Evolutionary conservation across 2,113 vertebrate genomes (phyloP).

Genomic region (Pavo muticus): DNA sequence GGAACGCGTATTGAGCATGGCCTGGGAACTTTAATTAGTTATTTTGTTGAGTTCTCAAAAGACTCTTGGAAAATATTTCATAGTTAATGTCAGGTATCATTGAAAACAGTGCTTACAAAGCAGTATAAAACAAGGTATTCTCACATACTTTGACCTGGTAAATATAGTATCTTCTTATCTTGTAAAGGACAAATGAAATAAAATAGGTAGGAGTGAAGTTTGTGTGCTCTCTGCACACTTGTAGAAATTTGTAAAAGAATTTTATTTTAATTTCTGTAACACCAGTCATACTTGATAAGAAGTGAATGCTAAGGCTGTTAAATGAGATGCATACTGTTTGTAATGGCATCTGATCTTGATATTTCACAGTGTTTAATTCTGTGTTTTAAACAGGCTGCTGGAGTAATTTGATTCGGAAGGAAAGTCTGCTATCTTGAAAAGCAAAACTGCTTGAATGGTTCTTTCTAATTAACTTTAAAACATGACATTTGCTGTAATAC

Average conservation of each 20-base stretch:
- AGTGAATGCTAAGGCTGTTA: background rate
- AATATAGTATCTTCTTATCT: background rate
- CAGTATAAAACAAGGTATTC: background rate
- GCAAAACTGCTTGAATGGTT: constrained; percentile 24
- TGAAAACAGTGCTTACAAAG: background rate
- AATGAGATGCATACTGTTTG: background rate
- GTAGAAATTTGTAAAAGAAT: background rate
- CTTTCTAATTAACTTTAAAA: constrained; percentile 51
- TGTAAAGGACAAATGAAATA: background rate
- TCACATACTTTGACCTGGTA: background rate
- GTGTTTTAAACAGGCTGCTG: constrained; percentile 15
- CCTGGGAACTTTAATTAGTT: background rate
- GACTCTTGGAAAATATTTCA: background rate
- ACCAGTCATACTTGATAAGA: background rate
- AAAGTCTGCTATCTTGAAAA: constrained; percentile 47
- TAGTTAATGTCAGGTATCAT: background rate
- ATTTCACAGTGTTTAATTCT: constrained; percentile 20
- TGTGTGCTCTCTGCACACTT: background rate
- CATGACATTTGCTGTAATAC: constrained; percentile 15
- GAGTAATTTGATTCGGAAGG: constrained; percentile 36
- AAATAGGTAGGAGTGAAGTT: background rate
- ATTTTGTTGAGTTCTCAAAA: background rate
- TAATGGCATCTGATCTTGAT: constrained; percentile 22
- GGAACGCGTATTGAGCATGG: background rate
- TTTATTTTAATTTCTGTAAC: background rate